Conservation (phyloP, 2,888 invertebrate genomes). For the Baccha elongata region DNA sequence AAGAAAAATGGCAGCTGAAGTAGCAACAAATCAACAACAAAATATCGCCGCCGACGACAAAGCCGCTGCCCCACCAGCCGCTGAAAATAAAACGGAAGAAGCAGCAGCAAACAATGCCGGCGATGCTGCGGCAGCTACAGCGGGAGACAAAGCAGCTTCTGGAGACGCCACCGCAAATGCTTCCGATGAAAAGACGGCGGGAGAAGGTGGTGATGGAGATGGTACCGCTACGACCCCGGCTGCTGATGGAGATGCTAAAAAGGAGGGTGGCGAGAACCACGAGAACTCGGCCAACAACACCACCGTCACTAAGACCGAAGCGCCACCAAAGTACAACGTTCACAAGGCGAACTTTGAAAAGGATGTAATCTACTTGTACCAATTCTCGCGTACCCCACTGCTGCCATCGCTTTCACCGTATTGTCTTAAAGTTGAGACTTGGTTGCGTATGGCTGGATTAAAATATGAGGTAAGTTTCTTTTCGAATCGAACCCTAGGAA, state of each 20-base stretch:
- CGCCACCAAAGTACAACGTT: constrained; percentile 90
- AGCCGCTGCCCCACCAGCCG: constrained; percentile 78
- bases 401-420: constrained; percentile 95
- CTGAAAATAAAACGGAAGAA: constrained; percentile 83
- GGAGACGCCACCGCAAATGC: constrained; percentile 71
- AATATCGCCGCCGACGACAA: constrained; percentile 82
- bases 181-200: constrained; percentile 74
- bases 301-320: constrained; percentile 84
- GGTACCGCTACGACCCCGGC: constrained; percentile 78
- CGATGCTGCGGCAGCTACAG: constrained; percentile 80
- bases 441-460: constrained; percentile 94
- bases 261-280: constrained; percentile 82
- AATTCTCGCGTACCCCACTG: constrained; percentile 94
- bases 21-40: constrained; percentile 84
- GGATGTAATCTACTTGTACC: constrained; percentile 96
- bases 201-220: constrained; percentile 78
- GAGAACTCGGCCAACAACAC: constrained; percentile 82
- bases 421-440: constrained; percentile 97
- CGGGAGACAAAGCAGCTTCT: constrained; percentile 77
- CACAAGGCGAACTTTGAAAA: constrained; percentile 95
- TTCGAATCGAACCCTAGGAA: not conserved
- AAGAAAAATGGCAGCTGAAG: constrained; percentile 88
- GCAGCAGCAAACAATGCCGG: constrained; percentile 80
- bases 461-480: constrained; percentile 92
- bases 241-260: constrained; percentile 82